Evolutionary conservation across 2,797 vertebrate genomes (phyloP).

Genomic region (Emydoidea blandingii): DNA sequence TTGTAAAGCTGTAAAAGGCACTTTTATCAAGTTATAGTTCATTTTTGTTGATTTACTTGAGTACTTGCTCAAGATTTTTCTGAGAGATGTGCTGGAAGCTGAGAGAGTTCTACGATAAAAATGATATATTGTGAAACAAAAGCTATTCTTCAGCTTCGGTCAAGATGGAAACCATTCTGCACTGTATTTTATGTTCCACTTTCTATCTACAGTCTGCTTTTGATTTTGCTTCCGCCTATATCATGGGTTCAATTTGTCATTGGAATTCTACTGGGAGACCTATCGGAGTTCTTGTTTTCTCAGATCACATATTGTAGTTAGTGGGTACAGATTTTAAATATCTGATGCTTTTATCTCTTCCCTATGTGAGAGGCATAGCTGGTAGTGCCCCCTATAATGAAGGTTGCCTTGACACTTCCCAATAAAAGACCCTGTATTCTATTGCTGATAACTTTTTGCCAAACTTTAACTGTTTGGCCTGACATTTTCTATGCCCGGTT

Average conservation of each 20-base stretch:
- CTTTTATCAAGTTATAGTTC: not conserved
- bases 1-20: conserved; percentile 4
- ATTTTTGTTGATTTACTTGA: conserved; percentile 45
- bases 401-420: not conserved
- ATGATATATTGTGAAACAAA: conserved; percentile 30
- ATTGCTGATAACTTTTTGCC: not conserved
- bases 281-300: not conserved
- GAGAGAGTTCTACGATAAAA: conserved; percentile 44
- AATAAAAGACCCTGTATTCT: not conserved
- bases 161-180: conserved; percentile 32
- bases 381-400: not conserved
- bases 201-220: conserved; percentile 33
- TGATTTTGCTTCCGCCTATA: conserved; percentile 29
- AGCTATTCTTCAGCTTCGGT: conserved; percentile 39
- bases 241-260: not conserved
- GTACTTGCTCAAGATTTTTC: not conserved
- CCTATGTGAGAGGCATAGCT: rapidly evolving
- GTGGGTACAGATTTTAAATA: not conserved
- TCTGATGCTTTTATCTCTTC: not conserved
- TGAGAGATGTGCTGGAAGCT: conserved; percentile 13
- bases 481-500: not conserved
- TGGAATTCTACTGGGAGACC: conserved; percentile 11
- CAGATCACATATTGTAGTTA: not conserved
- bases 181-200: conserved; percentile 25
- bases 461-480: not conserved